phyloP scores from a whole-genome alignment of 92 coral and sea anemone species.

The Virgularia gustaviana region DNA sequence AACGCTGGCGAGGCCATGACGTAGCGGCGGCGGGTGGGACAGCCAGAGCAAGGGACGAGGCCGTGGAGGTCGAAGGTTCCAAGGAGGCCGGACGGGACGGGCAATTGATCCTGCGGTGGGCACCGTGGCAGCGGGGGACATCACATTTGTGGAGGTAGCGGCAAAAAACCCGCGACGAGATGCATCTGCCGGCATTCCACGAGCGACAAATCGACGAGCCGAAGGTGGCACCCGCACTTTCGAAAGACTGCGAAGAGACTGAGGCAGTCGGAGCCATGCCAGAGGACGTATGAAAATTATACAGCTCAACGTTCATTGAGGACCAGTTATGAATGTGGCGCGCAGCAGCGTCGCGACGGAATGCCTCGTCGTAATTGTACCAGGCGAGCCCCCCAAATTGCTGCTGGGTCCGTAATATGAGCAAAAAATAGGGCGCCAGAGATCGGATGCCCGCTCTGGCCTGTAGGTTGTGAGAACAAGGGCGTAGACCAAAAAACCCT shows the following conservation, averaged over 20 bases:
- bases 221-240: not conserved
- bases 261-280: not conserved
- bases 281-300: not conserved
- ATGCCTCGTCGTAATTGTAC: too few species aligned
- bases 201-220: not conserved
- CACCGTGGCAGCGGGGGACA: not conserved
- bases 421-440: not conserved
- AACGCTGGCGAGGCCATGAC: too few species aligned
- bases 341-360: constrained; percentile 5
- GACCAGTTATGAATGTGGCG: not conserved
- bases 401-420: not conserved
- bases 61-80: not conserved
- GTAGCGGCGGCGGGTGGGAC: too few species aligned
- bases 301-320: not conserved
- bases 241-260: not conserved
- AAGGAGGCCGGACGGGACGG: not conserved
- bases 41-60: too few species aligned
- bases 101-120: not conserved
- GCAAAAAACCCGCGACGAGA: not conserved
- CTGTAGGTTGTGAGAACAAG: not conserved
- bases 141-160: not conserved
- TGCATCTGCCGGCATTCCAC: not conserved
- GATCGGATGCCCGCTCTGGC: not conserved
- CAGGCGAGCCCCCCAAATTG: too few species aligned
- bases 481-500: not conserved